These are phyloP conservation scores for Phortica okadai DNA, from an alignment of 2,888 invertebrate genomes.

Conservation along the genomic window DNA sequence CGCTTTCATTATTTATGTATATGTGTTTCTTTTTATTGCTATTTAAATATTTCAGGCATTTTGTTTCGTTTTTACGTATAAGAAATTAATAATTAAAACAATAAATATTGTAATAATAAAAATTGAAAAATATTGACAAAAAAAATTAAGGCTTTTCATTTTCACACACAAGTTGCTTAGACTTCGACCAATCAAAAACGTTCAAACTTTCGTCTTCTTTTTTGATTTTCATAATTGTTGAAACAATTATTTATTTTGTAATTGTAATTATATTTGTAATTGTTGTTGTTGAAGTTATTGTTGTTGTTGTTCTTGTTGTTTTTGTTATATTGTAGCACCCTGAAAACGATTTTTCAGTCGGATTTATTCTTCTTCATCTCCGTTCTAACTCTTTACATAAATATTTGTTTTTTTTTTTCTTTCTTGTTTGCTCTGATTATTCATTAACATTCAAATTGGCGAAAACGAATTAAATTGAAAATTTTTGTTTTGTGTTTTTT, in stretches of 20 bases:
- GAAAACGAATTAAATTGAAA: slow-evolving; percentile 14
- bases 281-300: neutral
- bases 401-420: slow-evolving; percentile 17
- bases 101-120: slow-evolving; percentile 21
- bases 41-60: slow-evolving; percentile 56
- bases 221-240: slow-evolving; percentile 46
- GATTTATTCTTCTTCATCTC: slow-evolving; percentile 53
- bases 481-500: slow-evolving; percentile 13
- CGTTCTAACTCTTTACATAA: too few relatives aligned
- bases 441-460: slow-evolving; percentile 1
- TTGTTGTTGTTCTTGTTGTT: neutral
- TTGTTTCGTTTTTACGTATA: slow-evolving; percentile 38
- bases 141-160: slow-evolving; percentile 36
- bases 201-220: slow-evolving; percentile 68
- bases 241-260: slow-evolving; percentile 37
- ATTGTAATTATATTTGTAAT: slow-evolving; percentile 27
- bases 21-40: slow-evolving; percentile 38
- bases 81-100: slow-evolving; percentile 21
- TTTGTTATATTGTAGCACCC: slow-evolving; percentile 71
- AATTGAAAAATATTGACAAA: slow-evolving; percentile 41
- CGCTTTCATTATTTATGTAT: slow-evolving; percentile 35
- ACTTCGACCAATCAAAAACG: slow-evolving; percentile 74
- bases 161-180: slow-evolving; percentile 50
- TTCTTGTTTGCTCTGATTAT: slow-evolving; percentile 17
- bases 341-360: slow-evolving; percentile 77